Conservation (phyloP, 2,113 vertebrate genomes). For the Chascanopsetta lugubris region DNA sequence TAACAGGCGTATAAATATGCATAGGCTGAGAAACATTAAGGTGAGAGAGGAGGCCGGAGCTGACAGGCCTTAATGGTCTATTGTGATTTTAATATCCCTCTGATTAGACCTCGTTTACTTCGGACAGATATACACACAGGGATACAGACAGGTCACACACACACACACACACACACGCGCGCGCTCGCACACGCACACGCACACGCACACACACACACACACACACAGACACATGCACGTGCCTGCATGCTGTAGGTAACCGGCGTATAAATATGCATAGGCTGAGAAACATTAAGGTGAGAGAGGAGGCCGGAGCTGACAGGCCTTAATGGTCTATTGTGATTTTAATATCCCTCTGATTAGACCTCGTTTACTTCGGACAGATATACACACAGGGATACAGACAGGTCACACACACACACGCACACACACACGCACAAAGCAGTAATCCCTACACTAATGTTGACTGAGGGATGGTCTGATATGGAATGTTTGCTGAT, state of each 20-base stretch:
- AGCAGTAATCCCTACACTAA: slow-evolving; percentile 40
- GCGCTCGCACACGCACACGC: too few relatives aligned
- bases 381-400: slow-evolving; percentile 76
- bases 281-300: slow-evolving; percentile 73
- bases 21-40: slow-evolving; percentile 73
- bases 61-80: slow-evolving; percentile 81
- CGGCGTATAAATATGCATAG: slow-evolving; percentile 80
- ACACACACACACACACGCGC: slow-evolving; percentile 34
- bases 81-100: slow-evolving; percentile 82
- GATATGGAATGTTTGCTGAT: slow-evolving; percentile 5
- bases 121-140: slow-evolving; percentile 71
- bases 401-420: slow-evolving; percentile 54
- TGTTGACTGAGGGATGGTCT: slow-evolving; percentile 44
- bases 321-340: slow-evolving; percentile 80
- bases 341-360: slow-evolving; percentile 81
- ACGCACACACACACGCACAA: slow-evolving; percentile 44
- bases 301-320: slow-evolving; percentile 75
- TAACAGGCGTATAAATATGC: slow-evolving; percentile 79
- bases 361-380: slow-evolving; percentile 75
- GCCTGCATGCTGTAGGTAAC: slow-evolving; percentile 52
- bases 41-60: slow-evolving; percentile 69
- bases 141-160: slow-evolving; percentile 67
- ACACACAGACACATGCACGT: slow-evolving; percentile 35
- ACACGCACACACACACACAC: too few relatives aligned
- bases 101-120: slow-evolving; percentile 79